Conservation (phyloP, 2,888 invertebrate genomes). For the Sepioteuthis lessoniana region DNA sequence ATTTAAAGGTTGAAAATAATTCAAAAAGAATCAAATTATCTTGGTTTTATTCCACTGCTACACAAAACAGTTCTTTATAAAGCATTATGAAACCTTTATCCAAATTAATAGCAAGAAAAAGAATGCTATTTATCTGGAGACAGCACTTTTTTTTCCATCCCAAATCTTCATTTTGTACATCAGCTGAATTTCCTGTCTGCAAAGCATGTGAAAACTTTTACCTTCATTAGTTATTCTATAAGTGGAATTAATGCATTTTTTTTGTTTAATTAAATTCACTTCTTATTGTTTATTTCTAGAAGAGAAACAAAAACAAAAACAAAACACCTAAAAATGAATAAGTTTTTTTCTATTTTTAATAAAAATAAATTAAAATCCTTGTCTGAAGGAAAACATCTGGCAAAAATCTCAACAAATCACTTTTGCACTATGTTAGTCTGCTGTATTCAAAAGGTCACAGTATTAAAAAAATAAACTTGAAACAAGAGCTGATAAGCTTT, state of each 20-base stretch:
- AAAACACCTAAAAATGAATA: not conserved
- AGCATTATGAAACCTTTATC: too few relatives aligned
- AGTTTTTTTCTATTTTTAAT: not conserved
- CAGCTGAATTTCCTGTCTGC: not conserved
- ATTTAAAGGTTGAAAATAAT: too few relatives aligned
- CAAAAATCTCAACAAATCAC: not conserved
- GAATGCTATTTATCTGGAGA: too few relatives aligned
- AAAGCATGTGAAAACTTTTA: not conserved
- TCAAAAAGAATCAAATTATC: too few relatives aligned
- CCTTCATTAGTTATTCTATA: not conserved
- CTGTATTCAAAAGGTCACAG: not conserved
- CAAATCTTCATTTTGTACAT: not conserved
- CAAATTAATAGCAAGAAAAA: too few relatives aligned
- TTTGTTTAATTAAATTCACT: not conserved
- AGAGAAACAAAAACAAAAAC: not conserved
- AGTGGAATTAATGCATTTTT: not conserved
- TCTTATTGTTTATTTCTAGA: not conserved
- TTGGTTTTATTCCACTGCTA: too few relatives aligned
- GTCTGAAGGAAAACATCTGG: slow-evolving; percentile 1
- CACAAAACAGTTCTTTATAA: too few relatives aligned
- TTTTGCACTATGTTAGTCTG: not conserved
- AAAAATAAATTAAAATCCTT: not conserved
- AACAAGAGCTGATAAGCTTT: not conserved
- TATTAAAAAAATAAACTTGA: not conserved
- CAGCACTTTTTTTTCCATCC: too few relatives aligned